phyloP scores from a whole-genome alignment of 1,140 invertebrate species.

The Samia ricini region DNA sequence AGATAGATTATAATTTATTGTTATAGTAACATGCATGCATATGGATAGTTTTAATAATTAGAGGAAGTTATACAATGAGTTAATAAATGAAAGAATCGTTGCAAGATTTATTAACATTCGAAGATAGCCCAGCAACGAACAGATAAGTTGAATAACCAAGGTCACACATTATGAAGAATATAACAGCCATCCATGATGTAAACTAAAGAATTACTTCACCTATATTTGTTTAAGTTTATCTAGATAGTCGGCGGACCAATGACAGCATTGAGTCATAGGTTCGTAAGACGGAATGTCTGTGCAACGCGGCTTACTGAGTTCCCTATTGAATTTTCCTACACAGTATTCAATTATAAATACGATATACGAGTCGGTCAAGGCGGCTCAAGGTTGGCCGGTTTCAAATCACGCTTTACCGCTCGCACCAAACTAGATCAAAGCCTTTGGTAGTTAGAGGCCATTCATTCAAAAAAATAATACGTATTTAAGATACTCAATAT shows the following conservation, averaged over 20 bases:
- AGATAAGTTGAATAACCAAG: no score
- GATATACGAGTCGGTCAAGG: conserved; percentile 23
- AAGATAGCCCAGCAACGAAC: neutral
- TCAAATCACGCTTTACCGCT: conserved; percentile 8
- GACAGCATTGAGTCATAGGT: neutral
- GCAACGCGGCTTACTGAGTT: no score
- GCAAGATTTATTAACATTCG: no score
- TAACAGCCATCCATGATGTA: neutral
- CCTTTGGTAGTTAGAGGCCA: conserved; percentile 4
- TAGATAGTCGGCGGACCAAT: neutral
- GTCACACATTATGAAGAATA: neutral
- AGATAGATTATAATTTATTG: no score
- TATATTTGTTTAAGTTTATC: neutral
- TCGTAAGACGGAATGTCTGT: neutral
- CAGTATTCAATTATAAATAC: no score
- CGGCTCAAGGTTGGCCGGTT: conserved; percentile 29
- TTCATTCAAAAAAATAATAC: neutral
- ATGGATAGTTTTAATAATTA: no score
- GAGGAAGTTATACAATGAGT: no score
- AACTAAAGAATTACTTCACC: neutral
- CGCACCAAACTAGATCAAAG: conserved; percentile 2
- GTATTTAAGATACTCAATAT: neutral
- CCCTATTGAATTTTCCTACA: no score
- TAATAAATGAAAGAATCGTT: no score
- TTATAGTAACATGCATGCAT: no score